Base-by-base conservation (phyloP, 1,140 invertebrate genomes). In the Bombus vancouverensis region DNA sequence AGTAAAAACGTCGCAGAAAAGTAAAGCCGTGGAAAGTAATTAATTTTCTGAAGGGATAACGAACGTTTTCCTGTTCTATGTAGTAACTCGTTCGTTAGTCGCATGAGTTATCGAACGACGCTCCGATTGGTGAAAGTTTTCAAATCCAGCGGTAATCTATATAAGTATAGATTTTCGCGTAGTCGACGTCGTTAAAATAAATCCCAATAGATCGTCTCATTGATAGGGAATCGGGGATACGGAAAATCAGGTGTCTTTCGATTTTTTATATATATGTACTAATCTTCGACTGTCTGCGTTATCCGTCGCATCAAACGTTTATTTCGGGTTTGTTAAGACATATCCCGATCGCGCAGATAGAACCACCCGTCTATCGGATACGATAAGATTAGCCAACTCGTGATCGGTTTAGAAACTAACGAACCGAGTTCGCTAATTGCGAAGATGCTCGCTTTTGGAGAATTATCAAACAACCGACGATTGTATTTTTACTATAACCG, bases 381-480 rank as follows among this genome's bases (percentile, higher is more conserved):
- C 44, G 89, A 90, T 90, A 90, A 90, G 89, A 90, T 88, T 90
- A 90, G 4, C 22, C 18, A 10, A 3, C 37, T 32, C 32, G 39
- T 39, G 79, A 66, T 32, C 39, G 83, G 81, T 81, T 77, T 73
- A 80, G 77, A 80, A 88, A 85, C 53, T 81, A 25, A 32, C 22
- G 28, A 57, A 47, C 9, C n/a, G 68, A 53, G 18, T 76, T 83
- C 47, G 78, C 59, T 62, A 85, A 82, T 42, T 59, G 22, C 10
- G 9, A 22, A 1, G 28, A 74, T 65, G 73, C 65, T 39, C 25
- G 18, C 32, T 73, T 42, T 28, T 1, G 1, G 25, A 4, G 2
- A 12, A 12, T 53, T 34, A 28, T 57, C 13, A 28, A 13, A 37
- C 34, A 32, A 53, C 1, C 18, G n/a, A 10, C 59, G 37, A 1